Base-by-base conservation (phyloP, 1,140 invertebrate species). In the Brachionus angularis region DNA sequence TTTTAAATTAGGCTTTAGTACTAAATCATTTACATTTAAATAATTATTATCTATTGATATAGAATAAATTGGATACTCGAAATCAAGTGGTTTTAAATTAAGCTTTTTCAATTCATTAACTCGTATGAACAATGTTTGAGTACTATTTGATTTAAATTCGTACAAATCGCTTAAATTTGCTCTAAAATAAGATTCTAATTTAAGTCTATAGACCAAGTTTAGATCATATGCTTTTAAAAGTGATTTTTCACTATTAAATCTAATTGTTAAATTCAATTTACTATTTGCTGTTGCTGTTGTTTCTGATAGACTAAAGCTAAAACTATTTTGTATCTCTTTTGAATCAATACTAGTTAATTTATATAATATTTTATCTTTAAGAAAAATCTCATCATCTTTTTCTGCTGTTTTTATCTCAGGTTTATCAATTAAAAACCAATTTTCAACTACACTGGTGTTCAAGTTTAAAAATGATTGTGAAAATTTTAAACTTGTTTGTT, bases 11-110 rank as follows among this genome's bases (percentile, higher is more conserved):
- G 62, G 62, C 31, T 50, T 16, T 10, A 67, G 39, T 1, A 67
- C 23, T 31, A 67, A 8, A 47, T 67, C 62, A 31, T 50, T 14
- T 16, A 47, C 25, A 21, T 21, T 18, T 27, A 47, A 12, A 33
- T 36, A 50, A n/a, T 67, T 50, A 27, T 50, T 47, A n/a, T 67
- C 62, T 14, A 67, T 31, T 18, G 47, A 29, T 21, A 50, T 50
- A 23, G 62, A 33, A 27, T 67, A 67, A 16, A 67, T 27, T 18
- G 42, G 16, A 5, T 67, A 14, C 21, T 25, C 62, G 36, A 67
- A 67, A 21, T 67, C 42, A n/a, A 67, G 12, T 21, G 62, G 62
- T 29, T 47, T 49, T 12, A 67, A 33, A 47, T 46, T 67, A 8
- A 58, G 25, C 5, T 58, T 58, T 58, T 42, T 58, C 8, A 58